Conservation (phyloP, 2,113 vertebrate species). For the Panurus biarmicus region DNA sequence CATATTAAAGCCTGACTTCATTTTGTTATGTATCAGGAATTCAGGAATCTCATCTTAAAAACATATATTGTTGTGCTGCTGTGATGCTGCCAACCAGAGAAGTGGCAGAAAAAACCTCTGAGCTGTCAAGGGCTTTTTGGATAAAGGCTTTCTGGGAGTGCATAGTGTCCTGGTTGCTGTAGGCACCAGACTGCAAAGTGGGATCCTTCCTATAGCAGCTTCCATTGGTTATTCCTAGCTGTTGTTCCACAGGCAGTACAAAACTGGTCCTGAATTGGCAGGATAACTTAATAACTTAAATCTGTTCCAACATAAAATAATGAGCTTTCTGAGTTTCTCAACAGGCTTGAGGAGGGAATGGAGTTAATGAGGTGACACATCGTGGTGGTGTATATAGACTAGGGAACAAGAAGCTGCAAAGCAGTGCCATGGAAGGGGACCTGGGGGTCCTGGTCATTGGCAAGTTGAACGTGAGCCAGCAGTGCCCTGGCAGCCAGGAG, state of each 20-base stretch:
- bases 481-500: background rate
- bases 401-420: background rate
- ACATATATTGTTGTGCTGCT: background rate
- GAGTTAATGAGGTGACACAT: background rate
- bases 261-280: background rate
- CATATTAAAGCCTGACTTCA: background rate
- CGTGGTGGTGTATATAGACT: background rate
- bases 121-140: background rate
- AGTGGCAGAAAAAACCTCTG: background rate
- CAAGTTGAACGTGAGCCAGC: accelerated
- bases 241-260: background rate
- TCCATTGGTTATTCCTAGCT: background rate
- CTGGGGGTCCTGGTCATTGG: accelerated
- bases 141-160: background rate
- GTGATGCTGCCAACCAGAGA: background rate
- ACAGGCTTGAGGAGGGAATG: background rate
- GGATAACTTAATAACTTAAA: background rate
- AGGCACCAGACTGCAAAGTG: background rate
- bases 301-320: background rate
- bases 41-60: background rate
- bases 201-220: background rate
- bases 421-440: accelerated
- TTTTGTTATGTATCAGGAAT: background rate
- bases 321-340: background rate
- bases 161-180: background rate